phyloP scores from a whole-genome alignment of 2,888 invertebrate genomes.

The Diaphora mendica region DNA sequence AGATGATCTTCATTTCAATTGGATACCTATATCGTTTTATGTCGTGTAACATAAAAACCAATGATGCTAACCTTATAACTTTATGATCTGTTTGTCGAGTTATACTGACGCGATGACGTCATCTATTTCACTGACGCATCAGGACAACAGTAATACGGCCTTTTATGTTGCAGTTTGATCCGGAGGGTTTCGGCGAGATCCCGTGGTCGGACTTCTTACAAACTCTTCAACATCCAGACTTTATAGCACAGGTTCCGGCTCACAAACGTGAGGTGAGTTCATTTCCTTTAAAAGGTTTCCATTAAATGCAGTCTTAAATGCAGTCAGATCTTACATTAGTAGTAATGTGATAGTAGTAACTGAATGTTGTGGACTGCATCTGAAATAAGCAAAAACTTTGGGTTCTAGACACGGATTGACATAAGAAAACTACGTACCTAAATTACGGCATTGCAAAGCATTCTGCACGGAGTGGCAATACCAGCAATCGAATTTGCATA shows the following conservation, averaged over 20 bases:
- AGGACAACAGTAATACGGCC: conserved; percentile 8
- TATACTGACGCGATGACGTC: conserved; percentile 9
- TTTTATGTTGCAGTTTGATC: conserved; percentile 90
- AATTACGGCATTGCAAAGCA: not conserved
- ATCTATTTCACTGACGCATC: not conserved
- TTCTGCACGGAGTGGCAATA: not conserved
- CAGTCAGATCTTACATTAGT: not conserved
- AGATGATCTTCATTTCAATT: conserved; percentile 17
- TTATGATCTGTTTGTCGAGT: conserved; percentile 23
- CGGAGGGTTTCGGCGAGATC: conserved; percentile 97
- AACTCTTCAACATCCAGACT: conserved; percentile 92
- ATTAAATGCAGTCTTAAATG: not conserved
- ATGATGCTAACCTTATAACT: conserved; percentile 14
- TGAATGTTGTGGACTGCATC: not conserved
- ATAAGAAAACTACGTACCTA: not conserved
- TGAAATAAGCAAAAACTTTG: not conserved
- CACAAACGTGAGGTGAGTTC: conserved; percentile 90
- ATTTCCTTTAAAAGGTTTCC: not conserved
- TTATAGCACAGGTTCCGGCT: conserved; percentile 90
- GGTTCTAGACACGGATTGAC: not conserved
- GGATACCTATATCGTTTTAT: conserved; percentile 15
- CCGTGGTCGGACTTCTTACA: conserved; percentile 93
- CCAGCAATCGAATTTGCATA: not conserved
- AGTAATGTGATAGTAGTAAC: not conserved
- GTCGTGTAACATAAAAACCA: conserved; percentile 15